Evolutionary conservation across 2,113 vertebrate species (phyloP), one percentile per base, ranked within the genome.

Genomic region (Dasyurus viverrinus): DNA sequence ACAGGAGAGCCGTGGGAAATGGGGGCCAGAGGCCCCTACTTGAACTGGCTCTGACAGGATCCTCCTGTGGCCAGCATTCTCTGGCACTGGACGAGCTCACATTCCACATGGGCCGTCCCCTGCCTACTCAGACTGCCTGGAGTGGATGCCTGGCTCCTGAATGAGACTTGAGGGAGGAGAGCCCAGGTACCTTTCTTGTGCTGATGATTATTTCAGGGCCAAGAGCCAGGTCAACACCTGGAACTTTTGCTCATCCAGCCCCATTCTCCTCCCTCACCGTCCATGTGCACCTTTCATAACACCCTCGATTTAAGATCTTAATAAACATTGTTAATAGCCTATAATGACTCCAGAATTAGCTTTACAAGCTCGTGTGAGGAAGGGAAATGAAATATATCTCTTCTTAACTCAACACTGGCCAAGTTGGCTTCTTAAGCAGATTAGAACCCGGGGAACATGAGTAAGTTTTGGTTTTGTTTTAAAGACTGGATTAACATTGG

Each of bases 331-430:
- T 96, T 93, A 57, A 91, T 91, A 54, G 48, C 95, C 91, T 60
- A 36, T 93, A 50, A 94, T 97, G 91, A 92, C 93, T 84, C 47
- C 30, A 42, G 90, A 93, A 53, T 89, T 46, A 53, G 90, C 50
- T 94, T 93, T 54, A 90, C 89, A 93, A 93, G 92, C 16, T 12
- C 90, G 50, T 27, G 60, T 68, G 92, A 42, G 68, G 90, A 54
- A 26, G 46, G 89, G 68, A 48, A 22, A 57, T 1, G 3, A 91
- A 93, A 91, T 22, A 23, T 48, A 76, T 50, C 25, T 25, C 95
- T 54, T 93, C 60, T 91, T 90, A 68, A 52, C 53, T 53, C 36
- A 91, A 93, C 36, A 14, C 53, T 26, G 1, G 36, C 42, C 2
- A 8, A 92, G n/a, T 16, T 11, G 42, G 90, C 60, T 23, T 89